Percentiles rank a stretch among this genome's conserved stretches.
These are phyloP conservation scores for Agrypnus murinus DNA, from an alignment of 2,888 invertebrate genomes.

Conservation along the genomic window DNA sequence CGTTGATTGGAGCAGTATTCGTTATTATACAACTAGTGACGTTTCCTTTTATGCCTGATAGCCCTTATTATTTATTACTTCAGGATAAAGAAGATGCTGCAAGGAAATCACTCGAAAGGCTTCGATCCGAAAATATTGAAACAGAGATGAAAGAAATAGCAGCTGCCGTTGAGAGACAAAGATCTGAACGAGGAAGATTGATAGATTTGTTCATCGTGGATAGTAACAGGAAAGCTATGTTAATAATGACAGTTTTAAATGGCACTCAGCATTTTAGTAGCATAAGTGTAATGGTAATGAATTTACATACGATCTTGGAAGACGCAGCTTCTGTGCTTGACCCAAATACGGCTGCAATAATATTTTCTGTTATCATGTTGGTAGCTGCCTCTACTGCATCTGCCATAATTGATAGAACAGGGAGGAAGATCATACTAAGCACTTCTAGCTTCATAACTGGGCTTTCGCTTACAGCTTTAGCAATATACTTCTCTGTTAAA, in stretches of 20 bases:
- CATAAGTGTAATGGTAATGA: conserved; percentile 69
- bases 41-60: conserved; percentile 69
- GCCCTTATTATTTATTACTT: conserved; percentile 66
- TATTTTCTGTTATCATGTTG: conserved; percentile 67
- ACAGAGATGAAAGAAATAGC: conserved; percentile 66
- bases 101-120: conserved; percentile 61
- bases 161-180: conserved; percentile 65
- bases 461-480: conserved; percentile 62
- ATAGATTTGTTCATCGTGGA: conserved; percentile 65
- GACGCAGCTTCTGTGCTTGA: conserved; percentile 66
- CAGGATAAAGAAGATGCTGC: conserved; percentile 64
- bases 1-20: conserved; percentile 63
- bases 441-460: conserved; percentile 65
- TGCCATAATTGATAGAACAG: conserved; percentile 65
- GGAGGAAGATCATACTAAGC: conserved; percentile 65
- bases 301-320: conserved; percentile 66
- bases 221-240: conserved; percentile 66
- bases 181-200: conserved; percentile 64
- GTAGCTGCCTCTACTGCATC: conserved; percentile 63
- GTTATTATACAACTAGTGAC: conserved; percentile 62
- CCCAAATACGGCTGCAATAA: conserved; percentile 63
- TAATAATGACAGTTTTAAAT: conserved; percentile 68
- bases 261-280: conserved; percentile 68
- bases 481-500: conserved; percentile 66
- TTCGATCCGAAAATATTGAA: conserved; percentile 62